Conservation (phyloP, 2,888 invertebrate genomes). For the Hymenopus coronatus region DNA sequence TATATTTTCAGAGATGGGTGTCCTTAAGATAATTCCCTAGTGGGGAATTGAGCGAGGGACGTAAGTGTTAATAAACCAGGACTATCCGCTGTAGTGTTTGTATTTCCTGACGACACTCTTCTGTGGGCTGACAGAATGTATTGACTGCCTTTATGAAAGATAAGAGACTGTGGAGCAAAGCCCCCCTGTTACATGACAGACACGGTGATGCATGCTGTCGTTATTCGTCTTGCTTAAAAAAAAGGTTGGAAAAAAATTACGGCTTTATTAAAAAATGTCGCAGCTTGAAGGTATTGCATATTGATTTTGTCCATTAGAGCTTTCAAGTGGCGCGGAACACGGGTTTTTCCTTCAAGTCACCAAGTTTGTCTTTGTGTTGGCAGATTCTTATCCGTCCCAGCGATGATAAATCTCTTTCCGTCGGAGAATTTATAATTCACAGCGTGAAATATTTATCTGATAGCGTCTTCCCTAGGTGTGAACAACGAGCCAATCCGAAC, state of each 20-base stretch:
- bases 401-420: neutral
- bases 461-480: neutral
- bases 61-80: no score
- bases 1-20: no score
- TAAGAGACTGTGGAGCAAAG: neutral
- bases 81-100: no score
- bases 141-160: neutral
- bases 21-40: no score
- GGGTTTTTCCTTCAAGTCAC: no score
- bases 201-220: neutral
- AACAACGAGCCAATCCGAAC: no score
- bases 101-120: no score
- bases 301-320: neutral
- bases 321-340: no score
- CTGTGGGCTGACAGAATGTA: neutral
- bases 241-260: neutral
- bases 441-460: neutral
- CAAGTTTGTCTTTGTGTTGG: no score
- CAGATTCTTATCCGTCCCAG: neutral
- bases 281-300: neutral
- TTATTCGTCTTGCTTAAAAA: neutral
- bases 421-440: neutral
- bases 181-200: neutral
- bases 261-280: neutral
- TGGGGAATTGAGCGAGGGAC: no score